Conservation (phyloP, 1,140 invertebrate genomes). For the Dinothrombium tinctorium region DNA sequence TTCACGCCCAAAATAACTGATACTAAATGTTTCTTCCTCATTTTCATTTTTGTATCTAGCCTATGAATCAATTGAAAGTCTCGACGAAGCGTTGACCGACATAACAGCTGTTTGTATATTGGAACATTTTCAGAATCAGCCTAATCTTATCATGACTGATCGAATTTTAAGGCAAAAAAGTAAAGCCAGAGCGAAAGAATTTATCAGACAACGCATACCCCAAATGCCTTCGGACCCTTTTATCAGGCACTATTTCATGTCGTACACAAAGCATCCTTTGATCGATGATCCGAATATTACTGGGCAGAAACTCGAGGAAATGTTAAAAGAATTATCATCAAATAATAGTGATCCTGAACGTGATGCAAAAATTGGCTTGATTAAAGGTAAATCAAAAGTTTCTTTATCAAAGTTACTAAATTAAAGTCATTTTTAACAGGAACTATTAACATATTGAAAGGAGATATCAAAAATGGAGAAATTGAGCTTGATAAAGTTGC, state of each 20-base stretch:
- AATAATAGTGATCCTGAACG: background rate
- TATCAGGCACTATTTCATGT: conserved; percentile 54
- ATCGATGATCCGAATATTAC: conserved; percentile 17
- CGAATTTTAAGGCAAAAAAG: conserved; percentile 51
- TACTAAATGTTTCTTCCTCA: no score
- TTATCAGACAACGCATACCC: conserved; percentile 35
- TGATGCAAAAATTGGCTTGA: conserved; percentile 4
- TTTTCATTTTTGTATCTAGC: background rate
- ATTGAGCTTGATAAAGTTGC: background rate
- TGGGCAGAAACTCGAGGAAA: conserved; percentile 13
- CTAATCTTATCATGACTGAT: conserved; percentile 52
- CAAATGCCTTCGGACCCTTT: conserved; percentile 56
- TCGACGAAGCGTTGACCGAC: conserved; percentile 27
- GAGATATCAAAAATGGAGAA: conserved; percentile 8
- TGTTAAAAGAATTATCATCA: background rate
- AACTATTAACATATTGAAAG: conserved; percentile 9
- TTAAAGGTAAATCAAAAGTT: conserved; percentile 8
- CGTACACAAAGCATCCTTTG: conserved; percentile 61
- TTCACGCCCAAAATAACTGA: no score
- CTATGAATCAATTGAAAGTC: conserved; percentile 3
- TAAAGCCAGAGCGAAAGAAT: conserved; percentile 20
- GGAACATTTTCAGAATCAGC: conserved; percentile 59
- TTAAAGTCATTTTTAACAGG: conserved; percentile 6
- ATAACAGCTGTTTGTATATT: conserved; percentile 70
- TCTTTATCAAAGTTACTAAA: no score